These are phyloP conservation scores for Channa striata DNA, from an alignment of 2,797 vertebrate genomes.

Conservation along the genomic window DNA sequence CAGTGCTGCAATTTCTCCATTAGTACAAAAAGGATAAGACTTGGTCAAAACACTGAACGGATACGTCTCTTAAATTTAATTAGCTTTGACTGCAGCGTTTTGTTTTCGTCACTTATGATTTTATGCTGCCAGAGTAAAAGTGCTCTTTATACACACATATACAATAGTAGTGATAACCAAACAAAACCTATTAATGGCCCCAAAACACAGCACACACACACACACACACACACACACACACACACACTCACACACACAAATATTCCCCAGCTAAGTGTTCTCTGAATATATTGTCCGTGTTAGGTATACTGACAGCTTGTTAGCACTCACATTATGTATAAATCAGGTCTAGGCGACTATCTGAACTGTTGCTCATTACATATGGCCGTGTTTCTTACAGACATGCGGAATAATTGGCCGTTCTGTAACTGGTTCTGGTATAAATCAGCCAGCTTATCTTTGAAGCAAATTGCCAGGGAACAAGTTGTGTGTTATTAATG, in stretches of 20 bases:
- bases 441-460: slow-evolving; percentile 68
- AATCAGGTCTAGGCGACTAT: slow-evolving; percentile 56
- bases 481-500: slow-evolving; percentile 63
- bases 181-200: slow-evolving; percentile 26
- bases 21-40: slow-evolving; percentile 35
- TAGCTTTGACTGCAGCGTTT: slow-evolving; percentile 24
- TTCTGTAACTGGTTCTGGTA: slow-evolving; percentile 47
- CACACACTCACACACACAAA: slow-evolving; percentile 10
- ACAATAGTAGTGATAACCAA: slow-evolving; percentile 14
- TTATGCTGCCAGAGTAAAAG: slow-evolving; percentile 6
- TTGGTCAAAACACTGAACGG: neutral
- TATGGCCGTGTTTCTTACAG: slow-evolving; percentile 51
- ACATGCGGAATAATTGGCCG: slow-evolving; percentile 59
- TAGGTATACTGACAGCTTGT: slow-evolving; percentile 66
- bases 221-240: slow-evolving; percentile 7
- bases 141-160: slow-evolving; percentile 8
- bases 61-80: slow-evolving; percentile 26
- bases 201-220: slow-evolving; percentile 11
- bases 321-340: slow-evolving; percentile 59
- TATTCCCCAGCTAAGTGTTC: slow-evolving; percentile 23
- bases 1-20: slow-evolving; percentile 37
- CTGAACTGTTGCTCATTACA: slow-evolving; percentile 65
- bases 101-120: slow-evolving; percentile 20
- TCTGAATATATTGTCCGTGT: slow-evolving; percentile 57
- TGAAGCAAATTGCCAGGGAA: slow-evolving; percentile 69